These are phyloP conservation scores for Chrysomela aeneicollis DNA, from an alignment of 2,888 invertebrate species.

Conservation along the genomic window DNA sequence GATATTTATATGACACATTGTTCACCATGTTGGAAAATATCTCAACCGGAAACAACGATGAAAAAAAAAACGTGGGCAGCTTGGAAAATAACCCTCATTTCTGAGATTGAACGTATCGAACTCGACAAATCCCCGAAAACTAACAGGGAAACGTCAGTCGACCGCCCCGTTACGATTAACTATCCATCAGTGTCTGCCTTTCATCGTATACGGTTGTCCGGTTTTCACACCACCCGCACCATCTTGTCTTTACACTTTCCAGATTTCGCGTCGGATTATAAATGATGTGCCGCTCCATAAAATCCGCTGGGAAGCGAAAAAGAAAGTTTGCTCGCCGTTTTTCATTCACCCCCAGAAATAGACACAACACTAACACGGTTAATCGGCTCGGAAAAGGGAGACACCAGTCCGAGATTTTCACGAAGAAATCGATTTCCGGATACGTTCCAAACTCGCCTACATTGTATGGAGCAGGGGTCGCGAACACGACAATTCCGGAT, in stretches of 20 bases:
- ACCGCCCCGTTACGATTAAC: conserved; percentile 18
- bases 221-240: conserved; percentile 10
- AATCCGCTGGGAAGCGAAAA: conserved; percentile 39
- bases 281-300: conserved; percentile 59
- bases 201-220: conserved; percentile 25
- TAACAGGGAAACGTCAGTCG: not conserved
- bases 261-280: conserved; percentile 52
- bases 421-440: no score
- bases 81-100: not conserved
- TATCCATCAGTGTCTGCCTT: conserved; percentile 34
- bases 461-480: no score
- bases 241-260: conserved; percentile 30
- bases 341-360: not conserved
- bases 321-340: not conserved
- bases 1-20: no score
- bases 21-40: no score
- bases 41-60: no score
- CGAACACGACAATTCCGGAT: no score
- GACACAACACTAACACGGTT: not conserved
- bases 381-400: not conserved
- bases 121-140: not conserved
- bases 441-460: no score
- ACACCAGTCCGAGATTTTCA: no score
- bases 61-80: no score
- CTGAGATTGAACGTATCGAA: not conserved